These are phyloP conservation scores for Malurus melanocephalus DNA, from an alignment of 2,113 vertebrate species.

Conservation along the genomic window DNA sequence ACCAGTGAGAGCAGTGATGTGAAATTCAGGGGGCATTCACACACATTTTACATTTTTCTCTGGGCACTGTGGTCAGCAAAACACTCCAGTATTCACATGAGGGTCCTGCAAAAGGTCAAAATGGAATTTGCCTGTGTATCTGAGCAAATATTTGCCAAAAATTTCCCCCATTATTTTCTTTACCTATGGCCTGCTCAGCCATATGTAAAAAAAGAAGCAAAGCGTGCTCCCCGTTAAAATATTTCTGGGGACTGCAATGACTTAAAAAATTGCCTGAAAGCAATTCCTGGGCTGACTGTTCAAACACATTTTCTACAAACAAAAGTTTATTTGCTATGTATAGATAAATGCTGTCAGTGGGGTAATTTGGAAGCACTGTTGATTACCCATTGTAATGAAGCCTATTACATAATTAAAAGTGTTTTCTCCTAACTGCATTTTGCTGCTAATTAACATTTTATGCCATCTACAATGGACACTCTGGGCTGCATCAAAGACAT, in stretches of 20 bases:
- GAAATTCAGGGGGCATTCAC: not conserved
- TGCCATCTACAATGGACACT: slow-evolving; percentile 70
- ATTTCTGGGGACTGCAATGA: not conserved
- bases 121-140: slow-evolving; percentile 4
- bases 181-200: not conserved
- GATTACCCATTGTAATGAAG: slow-evolving; percentile 77
- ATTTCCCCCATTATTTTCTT: slow-evolving; percentile 13
- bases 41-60: slow-evolving; percentile 20
- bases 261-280: not conserved
- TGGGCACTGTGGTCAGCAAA: not conserved
- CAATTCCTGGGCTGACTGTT: slow-evolving; percentile 51
- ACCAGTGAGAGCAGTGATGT: not conserved
- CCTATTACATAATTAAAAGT: slow-evolving; percentile 79
- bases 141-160: slow-evolving; percentile 48
- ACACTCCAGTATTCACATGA: not conserved
- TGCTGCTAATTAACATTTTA: slow-evolving; percentile 75
- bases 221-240: not conserved
- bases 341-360: slow-evolving; percentile 64
- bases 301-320: slow-evolving; percentile 58
- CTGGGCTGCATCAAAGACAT: slow-evolving; percentile 64
- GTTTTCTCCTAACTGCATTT: slow-evolving; percentile 70
- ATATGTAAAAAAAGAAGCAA: no score
- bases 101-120: slow-evolving; percentile 15
- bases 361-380: slow-evolving; percentile 71
- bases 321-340: slow-evolving; percentile 67